phyloP scores from a whole-genome alignment of 2,797 vertebrate species.

The Emys orbicularis region DNA sequence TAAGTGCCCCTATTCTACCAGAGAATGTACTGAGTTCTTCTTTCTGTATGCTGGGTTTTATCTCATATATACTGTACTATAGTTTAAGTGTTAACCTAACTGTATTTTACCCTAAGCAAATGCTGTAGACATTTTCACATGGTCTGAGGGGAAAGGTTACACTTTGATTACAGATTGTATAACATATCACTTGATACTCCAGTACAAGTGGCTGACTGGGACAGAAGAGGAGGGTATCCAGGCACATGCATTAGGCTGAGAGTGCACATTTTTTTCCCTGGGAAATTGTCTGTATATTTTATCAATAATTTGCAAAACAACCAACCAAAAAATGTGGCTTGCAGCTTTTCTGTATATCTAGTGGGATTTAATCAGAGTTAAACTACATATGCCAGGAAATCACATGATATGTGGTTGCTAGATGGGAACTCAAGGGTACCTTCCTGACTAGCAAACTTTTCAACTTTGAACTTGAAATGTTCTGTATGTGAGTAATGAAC shows the following conservation, averaged over 20 bases:
- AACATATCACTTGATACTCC: neutral
- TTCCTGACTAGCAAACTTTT: neutral
- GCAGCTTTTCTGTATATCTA: neutral
- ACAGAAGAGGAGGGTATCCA: neutral
- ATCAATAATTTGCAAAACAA: conserved; percentile 21
- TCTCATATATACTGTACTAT: neutral
- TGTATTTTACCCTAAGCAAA: neutral
- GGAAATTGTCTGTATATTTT: conserved; percentile 26
- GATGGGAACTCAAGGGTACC: no score
- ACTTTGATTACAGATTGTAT: neutral
- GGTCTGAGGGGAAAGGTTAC: neutral
- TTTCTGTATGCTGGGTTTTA: neutral
- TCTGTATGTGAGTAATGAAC: neutral
- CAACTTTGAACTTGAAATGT: neutral
- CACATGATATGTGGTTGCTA: accelerated
- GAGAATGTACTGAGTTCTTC: neutral
- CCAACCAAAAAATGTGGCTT: neutral
- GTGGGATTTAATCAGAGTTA: neutral
- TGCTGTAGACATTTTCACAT: neutral
- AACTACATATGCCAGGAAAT: accelerated
- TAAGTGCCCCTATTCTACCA: neutral
- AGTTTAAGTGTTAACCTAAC: neutral
- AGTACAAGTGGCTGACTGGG: neutral
- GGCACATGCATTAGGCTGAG: neutral
- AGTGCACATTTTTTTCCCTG: neutral